These are phyloP conservation scores for Borostomias antarcticus DNA, from an alignment of 2,797 vertebrate species.

Conservation along the genomic window DNA sequence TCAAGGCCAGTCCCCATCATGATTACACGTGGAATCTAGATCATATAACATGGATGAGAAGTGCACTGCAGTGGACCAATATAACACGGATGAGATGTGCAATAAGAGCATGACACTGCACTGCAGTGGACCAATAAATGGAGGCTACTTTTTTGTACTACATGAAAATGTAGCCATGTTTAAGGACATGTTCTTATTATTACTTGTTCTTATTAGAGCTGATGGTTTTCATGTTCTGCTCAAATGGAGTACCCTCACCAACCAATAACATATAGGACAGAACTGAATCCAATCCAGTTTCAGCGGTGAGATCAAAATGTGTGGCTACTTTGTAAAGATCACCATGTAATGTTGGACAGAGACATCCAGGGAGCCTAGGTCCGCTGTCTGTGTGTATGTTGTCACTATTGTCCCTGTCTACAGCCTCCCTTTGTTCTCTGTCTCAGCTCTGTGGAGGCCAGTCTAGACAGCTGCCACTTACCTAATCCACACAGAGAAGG, in stretches of 20 bases:
- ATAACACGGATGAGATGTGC: no score
- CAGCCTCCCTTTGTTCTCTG: slow-evolving; percentile 54
- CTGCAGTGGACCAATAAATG: no score
- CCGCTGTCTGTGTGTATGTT: slow-evolving; percentile 43
- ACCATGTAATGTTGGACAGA: not conserved
- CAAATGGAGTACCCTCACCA: not conserved
- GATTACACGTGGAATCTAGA: no score
- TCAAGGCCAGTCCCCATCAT: no score
- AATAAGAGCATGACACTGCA: no score
- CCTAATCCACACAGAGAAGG: slow-evolving; percentile 56
- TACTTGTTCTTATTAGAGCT: no score
- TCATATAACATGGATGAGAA: no score
- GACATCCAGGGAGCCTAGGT: slow-evolving; percentile 2
- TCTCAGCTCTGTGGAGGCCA: slow-evolving; percentile 49
- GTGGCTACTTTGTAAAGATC: not conserved
- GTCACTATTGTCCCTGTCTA: slow-evolving; percentile 38
- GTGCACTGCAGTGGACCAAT: no score
- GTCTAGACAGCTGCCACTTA: slow-evolving; percentile 65
- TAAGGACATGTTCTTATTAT: no score
- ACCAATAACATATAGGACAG: not conserved
- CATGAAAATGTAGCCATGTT: no score
- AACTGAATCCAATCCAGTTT: not conserved
- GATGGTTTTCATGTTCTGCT: no score
- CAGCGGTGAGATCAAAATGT: not conserved
- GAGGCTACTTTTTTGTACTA: no score